These are phyloP conservation scores for Notoglanidium macrostoma DNA, from an alignment of 2,797 vertebrate species.

Conservation along the genomic window DNA sequence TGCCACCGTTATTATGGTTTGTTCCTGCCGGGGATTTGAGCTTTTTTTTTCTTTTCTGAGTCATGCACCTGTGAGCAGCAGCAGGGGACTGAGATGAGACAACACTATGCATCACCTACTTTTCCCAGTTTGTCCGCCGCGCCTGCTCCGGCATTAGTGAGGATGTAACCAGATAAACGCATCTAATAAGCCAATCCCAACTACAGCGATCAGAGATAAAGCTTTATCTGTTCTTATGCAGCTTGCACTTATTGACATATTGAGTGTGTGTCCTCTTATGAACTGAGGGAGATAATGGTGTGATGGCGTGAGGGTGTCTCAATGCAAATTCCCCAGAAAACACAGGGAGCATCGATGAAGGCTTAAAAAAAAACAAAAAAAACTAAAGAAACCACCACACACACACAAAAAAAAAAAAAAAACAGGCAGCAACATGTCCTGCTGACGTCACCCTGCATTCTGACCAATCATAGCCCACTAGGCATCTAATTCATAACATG, in stretches of 20 bases:
- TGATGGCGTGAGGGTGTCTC: constrained; percentile 4
- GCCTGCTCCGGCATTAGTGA: background rate
- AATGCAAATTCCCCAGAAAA: constrained; percentile 45
- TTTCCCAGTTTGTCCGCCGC: background rate
- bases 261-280: background rate
- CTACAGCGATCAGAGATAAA: no score
- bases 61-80: background rate
- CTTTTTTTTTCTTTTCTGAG: background rate
- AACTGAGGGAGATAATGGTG: background rate
- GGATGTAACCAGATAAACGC: background rate
- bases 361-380: background rate
- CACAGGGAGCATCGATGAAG: constrained; percentile 28
- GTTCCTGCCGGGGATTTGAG: background rate
- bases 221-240: background rate
- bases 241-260: background rate
- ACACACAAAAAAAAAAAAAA: constrained; percentile 3
- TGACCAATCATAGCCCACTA: constrained; percentile 65
- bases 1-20: background rate
- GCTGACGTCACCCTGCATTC: constrained; percentile 55
- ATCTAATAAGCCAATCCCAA: background rate
- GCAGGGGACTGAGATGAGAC: background rate
- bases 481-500: constrained; percentile 48
- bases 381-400: background rate
- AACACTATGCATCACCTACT: background rate
- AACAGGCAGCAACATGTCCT: constrained; percentile 50